Base-by-base conservation (phyloP, 92 coral and sea anemone genomes). In the Chrysogorgia sp. region DNA sequence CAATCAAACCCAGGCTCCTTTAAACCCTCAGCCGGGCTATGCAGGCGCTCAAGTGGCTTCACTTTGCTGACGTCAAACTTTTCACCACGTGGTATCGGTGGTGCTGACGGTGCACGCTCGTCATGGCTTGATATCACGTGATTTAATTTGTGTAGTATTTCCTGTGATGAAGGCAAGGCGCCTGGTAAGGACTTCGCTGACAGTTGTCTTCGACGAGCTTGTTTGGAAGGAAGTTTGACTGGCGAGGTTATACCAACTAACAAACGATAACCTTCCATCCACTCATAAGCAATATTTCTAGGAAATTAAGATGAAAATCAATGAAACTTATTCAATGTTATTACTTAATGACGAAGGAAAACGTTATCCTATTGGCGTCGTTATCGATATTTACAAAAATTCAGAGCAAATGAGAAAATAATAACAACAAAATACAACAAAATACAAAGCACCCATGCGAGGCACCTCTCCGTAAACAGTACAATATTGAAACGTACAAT, bases 231-330 rank as follows among this genome's bases (percentile, higher is more conserved):
- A 34, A 86, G 50, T 32, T 94, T 94, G 62, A 90, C 41, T n/a
- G 97, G 93, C 5, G 85, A 80, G 6, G 96, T 76, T 5, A 91
- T 94, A 0, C 98, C 98, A 28, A 90, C 97, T 34, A 96, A 87
- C 40, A 89, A 83, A 30, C 98, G 91, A 63, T 94, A 94, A 26
- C 90, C 90, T 14, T 94, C 97, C 98, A 94, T 94, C 98, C 98
- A 94, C 19, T 94, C 98, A 67, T 68, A 94, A 20, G 90, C 90
- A 34, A 94, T 70, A 59, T 84, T 88, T 81, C 98, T 94, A 62
- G 32, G 66, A 62, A 0, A 55, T 20, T n/a, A 63, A 29, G n/a
- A 47, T 14, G 13, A 63, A 32, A 10, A 12, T 64, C 10, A 4
- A 12, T 12, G n/a, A 20, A 10, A 20, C 12, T 22, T 28, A 3